Base-by-base conservation (phyloP, 2,888 invertebrate species). In the Encarsia formosa region DNA sequence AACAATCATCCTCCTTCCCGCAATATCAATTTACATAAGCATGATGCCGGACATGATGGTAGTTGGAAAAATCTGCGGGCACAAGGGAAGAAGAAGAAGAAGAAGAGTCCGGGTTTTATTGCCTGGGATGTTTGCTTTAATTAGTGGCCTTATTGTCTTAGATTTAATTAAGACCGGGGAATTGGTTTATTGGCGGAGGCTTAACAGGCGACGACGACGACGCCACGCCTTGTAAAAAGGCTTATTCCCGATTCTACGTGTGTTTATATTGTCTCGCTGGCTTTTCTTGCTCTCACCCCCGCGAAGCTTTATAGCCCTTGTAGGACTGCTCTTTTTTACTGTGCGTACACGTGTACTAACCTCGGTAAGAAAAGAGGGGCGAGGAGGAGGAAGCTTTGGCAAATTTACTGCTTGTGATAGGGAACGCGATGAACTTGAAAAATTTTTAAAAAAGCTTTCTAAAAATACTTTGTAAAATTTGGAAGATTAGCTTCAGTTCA, bases 161-260 rank as follows among this genome's bases (percentile, higher is more conserved):
- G 68, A 70, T 70, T 70, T 69, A 71, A 70, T 71, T 69, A 69
- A 71, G 68, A 68, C 8, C 16, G 64, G 59, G 63, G 63, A 65
- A 68, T 68, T 63, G 67, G 65, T 71, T 71, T 71, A 71, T 69
- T 64, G 64, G 61, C 61, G 54, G 58, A 52, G 59, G 52, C 29
- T 44, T 45, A 48, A 29, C 39, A 23, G 37, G 40, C 49, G 38
- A n/a, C n/a, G n/a, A n/a, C n/a, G n/a, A n/a, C n/a, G n/a, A n/a
- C 40, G 40, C 32, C 37, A 41, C 46, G 49, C 39, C 49, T 46
- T 50, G 54, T 50, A 46, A n/a, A n/a, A n/a, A n/a, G n/a, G n/a
- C n/a, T n/a, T n/a, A n/a, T n/a, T n/a, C n/a, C 19, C 48, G 34
- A 34, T 38, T 38, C 32, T 37, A 22, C 5, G 26, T 23, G 15